Conservation (phyloP, 2,113 vertebrate species). For the Opisthocomus hoazin region DNA sequence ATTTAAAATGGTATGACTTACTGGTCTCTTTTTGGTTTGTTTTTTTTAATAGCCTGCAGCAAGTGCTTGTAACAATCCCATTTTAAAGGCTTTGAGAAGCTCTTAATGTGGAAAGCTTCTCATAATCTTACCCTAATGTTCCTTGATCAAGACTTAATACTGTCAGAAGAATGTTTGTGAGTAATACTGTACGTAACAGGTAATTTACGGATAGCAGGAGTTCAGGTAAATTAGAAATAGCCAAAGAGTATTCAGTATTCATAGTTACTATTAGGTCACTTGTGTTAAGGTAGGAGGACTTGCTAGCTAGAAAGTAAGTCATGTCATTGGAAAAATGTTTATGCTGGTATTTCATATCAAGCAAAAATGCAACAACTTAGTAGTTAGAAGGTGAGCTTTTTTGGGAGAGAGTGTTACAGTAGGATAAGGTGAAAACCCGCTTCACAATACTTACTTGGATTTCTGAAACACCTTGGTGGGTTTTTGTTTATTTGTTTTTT, state of each 20-base stretch:
- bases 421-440: neutral
- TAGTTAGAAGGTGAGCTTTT: neutral
- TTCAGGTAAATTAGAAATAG: neutral
- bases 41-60: neutral
- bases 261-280: neutral
- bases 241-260: neutral
- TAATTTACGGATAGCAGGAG: neutral
- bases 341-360: neutral
- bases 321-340: neutral
- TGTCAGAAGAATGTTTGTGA: neutral
- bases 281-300: neutral
- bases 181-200: neutral
- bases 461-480: neutral
- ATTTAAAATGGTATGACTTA: neutral
- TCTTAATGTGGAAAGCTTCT: slow-evolving; percentile 8
- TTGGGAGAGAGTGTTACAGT: neutral
- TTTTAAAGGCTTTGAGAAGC: slow-evolving; percentile 19
- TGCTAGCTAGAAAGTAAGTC: neutral
- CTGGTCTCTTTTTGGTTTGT: neutral
- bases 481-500: neutral
- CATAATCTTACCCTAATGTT: slow-evolving; percentile 13
- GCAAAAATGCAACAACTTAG: neutral
- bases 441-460: neutral
- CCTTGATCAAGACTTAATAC: neutral
- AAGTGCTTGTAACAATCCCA: neutral